phyloP scores from a whole-genome alignment of 1,140 invertebrate species.

The Drosophila pruinosa region DNA sequence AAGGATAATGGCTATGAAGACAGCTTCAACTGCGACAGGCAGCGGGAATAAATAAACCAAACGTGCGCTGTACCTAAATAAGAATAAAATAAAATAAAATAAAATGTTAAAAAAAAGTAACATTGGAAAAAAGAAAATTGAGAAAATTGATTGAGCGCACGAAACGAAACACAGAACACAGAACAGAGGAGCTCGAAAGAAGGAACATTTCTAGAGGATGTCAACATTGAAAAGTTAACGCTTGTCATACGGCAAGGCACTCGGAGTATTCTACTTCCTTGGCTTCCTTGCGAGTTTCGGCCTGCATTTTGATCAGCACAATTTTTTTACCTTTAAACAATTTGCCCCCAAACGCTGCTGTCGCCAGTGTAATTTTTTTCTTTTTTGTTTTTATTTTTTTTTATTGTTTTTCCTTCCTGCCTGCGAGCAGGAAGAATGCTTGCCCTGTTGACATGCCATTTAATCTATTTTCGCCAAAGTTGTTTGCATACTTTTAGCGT shows the following conservation, averaged over 20 bases:
- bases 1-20: slow-evolving; percentile 38
- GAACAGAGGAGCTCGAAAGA: neutral
- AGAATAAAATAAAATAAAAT: slow-evolving; percentile 2
- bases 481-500: slow-evolving; percentile 12
- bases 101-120: slow-evolving; percentile 3
- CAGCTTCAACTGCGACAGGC: slow-evolving; percentile 37
- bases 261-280: neutral
- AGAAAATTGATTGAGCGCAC: slow-evolving; percentile 71
- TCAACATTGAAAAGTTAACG: slow-evolving; percentile 52
- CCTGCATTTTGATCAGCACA: slow-evolving; percentile 46
- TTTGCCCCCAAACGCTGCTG: slow-evolving; percentile 29
- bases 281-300: neutral
- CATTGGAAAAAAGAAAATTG: slow-evolving; percentile 40
- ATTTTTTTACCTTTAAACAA: slow-evolving; percentile 66
- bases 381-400: neutral
- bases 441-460: slow-evolving; percentile 47
- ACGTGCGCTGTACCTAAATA: slow-evolving; percentile 37
- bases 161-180: slow-evolving; percentile 2
- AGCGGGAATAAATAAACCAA: slow-evolving; percentile 53
- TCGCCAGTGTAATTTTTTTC: slow-evolving; percentile 41
- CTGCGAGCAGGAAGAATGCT: neutral
- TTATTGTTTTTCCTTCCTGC: slow-evolving; percentile 20
- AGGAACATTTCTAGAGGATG: slow-evolving; percentile 1
- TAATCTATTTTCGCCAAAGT: slow-evolving; percentile 48
- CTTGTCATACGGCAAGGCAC: slow-evolving; percentile 38